Evolutionary conservation across 64 coral and sea anemone genomes (phyloP).

Genomic region (Pocillopora verrucosa): DNA sequence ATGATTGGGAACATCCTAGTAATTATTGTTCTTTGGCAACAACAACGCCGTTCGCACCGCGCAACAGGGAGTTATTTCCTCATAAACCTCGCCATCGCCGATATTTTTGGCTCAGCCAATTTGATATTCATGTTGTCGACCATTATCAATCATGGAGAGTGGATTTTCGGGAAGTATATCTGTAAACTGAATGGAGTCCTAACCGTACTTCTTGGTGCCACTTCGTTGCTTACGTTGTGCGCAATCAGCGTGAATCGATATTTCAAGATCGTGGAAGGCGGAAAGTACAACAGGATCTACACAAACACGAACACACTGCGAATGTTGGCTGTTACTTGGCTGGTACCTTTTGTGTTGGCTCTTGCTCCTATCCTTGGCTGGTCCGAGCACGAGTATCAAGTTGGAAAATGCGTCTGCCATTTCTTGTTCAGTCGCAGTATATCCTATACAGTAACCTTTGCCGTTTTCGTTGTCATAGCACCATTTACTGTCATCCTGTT

Average conservation of each 20-base stretch:
- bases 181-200: constrained; percentile 60
- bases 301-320: not conserved
- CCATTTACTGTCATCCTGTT: constrained; percentile 40
- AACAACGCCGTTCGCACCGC: constrained; percentile 36
- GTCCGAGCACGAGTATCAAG: constrained; percentile 58
- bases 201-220: constrained; percentile 31
- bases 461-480: constrained; percentile 14
- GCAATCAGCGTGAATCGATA: constrained; percentile 61
- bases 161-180: constrained; percentile 48
- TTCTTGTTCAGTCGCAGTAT: constrained; percentile 49
- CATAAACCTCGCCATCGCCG: constrained; percentile 40
- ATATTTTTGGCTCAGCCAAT: constrained; percentile 42
- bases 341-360: constrained; percentile 47
- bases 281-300: constrained; percentile 45
- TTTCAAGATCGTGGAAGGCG: constrained; percentile 47
- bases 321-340: constrained; percentile 39
- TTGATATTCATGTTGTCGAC: constrained; percentile 61
- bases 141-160: constrained; percentile 34
- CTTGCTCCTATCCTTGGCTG: constrained; percentile 58
- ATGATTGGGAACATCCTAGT: constrained; percentile 60
- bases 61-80: constrained; percentile 46
- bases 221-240: constrained; percentile 37
- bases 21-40: constrained; percentile 37
- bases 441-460: constrained; percentile 54
- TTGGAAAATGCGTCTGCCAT: constrained; percentile 64